Base-by-base conservation (phyloP, 2,113 vertebrate genomes). In the Ahaetulla prasina region DNA sequence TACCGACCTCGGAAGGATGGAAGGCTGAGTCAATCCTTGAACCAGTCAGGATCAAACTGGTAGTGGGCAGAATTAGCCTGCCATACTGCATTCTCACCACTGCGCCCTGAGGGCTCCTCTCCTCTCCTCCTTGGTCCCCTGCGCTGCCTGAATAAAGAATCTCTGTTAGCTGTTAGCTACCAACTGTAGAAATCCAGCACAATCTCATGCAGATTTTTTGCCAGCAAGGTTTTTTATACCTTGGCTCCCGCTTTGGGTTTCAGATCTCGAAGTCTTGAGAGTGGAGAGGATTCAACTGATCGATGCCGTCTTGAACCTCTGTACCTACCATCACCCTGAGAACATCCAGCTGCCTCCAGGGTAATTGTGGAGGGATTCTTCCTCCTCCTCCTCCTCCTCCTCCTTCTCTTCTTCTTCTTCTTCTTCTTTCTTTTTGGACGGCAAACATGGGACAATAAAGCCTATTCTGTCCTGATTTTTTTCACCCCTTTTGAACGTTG, bases 311-410 rank as follows among this genome's bases (percentile, higher is more conserved):
- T 97, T 99, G 92, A 99, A 99, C 95, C 97, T 99, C 90, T 99
- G 99, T 95, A 99, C 99, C 93, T 99, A 99, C 27, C 99, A 99
- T 94, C 99, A 99, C 93, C 99, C 99, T 0, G 99, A 99, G 96
- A 99, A 99, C 96, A 99, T 99, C 93, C 99, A 99, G 97, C 98
- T 99, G 12, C 99, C 99, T 0, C 97, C 99, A 0, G 99, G 99
- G 99, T 99, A 97, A 94, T 11, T 39, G 12, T 45, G 30, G 30
- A 63, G 49, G 87, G 16, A 86, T 49, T 2, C 14, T 4, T 5
- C 20, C 1, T 12, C 49, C 10, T 50, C 10, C 10, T 50, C 49
- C 49, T 50, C 2, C 49, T 11, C 49, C 10, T 50, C 10, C 49
- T 11, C 1, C 10, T 11, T 10, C 49, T 50, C 1, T 4, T 35